These are phyloP conservation scores for Seriola aureovittata DNA, from an alignment of 2,113 vertebrate species.

Conservation along the genomic window DNA sequence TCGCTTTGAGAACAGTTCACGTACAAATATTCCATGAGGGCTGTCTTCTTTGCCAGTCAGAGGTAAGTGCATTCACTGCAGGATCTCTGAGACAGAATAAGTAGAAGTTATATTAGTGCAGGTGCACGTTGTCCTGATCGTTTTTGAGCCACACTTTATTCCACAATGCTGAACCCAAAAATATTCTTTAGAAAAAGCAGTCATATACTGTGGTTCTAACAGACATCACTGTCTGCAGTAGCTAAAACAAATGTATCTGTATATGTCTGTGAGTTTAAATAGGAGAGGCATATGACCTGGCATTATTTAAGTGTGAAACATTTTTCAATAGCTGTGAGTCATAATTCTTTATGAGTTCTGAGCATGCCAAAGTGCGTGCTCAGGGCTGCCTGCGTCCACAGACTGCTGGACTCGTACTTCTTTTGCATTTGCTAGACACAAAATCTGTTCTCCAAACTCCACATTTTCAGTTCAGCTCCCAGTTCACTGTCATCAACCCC, in stretches of 20 bases:
- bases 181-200: conserved; percentile 24
- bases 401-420: conserved; percentile 39
- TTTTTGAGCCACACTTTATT: conserved; percentile 18
- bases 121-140: conserved; percentile 15
- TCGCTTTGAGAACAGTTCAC: no score
- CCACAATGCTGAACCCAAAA: conserved; percentile 9
- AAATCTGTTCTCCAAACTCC: conserved; percentile 73
- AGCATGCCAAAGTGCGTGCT: conserved; percentile 49
- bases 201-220: conserved; percentile 6
- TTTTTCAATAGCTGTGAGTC: conserved; percentile 71
- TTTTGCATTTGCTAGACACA: conserved; percentile 63
- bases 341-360: conserved; percentile 45
- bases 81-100: conserved; percentile 13
- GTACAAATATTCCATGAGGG: no score
- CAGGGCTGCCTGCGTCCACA: conserved; percentile 49
- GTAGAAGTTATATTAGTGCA: conserved; percentile 35
- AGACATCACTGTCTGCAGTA: conserved; percentile 8
- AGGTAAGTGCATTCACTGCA: conserved; percentile 7
- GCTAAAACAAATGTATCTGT: conserved; percentile 24
- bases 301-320: conserved; percentile 57
- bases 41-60: not conserved
- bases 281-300: conserved; percentile 43
- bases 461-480: conserved; percentile 62
- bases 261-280: conserved; percentile 25
- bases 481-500: conserved; percentile 60